Evolutionary conservation across 1,140 invertebrate species (phyloP).

Genomic region (Teleopsis dalmanni): DNA sequence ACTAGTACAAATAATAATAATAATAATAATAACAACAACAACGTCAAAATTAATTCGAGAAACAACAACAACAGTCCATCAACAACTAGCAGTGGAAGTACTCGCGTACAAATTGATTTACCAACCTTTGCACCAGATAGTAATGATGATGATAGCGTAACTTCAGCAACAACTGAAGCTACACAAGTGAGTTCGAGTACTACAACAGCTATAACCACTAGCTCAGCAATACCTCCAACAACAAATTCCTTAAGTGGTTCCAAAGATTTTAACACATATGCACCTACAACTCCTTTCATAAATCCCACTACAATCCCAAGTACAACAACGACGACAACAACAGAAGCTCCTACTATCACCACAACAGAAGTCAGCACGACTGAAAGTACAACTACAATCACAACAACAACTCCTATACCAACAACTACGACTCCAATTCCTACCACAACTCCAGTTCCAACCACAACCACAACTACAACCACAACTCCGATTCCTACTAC

Average conservation of each 20-base stretch:
- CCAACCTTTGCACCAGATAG: constrained; percentile 45
- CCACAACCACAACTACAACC: not conserved
- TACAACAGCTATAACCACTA: constrained; percentile 26
- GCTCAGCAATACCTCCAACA: constrained; percentile 7
- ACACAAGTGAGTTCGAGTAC: constrained; percentile 30
- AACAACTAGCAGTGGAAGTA: constrained; percentile 13
- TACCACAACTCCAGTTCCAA: not conserved
- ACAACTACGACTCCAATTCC: constrained; percentile 2
- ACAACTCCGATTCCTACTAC: constrained; percentile 1
- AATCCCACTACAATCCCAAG: constrained; percentile 4
- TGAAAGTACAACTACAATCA: constrained; percentile 10
- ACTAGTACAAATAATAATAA: constrained; percentile 14
- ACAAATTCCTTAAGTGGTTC: no score
- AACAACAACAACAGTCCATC: constrained; percentile 14
- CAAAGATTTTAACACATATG: no score
- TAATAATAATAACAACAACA: constrained; percentile 2
- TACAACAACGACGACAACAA: constrained; percentile 14
- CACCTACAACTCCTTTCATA: constrained; percentile 13
- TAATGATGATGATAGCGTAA: constrained; percentile 12
- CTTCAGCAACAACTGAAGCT: not conserved
- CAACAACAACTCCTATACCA: constrained; percentile 4
- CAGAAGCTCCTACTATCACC: constrained; percentile 12
- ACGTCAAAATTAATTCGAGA: constrained; percentile 19
- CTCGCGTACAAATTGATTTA: constrained; percentile 43
- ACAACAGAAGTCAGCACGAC: constrained; percentile 9